Evolutionary conservation across 2,113 vertebrate genomes (phyloP), one percentile per base, ranked within the genome.

Genomic region (Petaurus breviceps): DNA sequence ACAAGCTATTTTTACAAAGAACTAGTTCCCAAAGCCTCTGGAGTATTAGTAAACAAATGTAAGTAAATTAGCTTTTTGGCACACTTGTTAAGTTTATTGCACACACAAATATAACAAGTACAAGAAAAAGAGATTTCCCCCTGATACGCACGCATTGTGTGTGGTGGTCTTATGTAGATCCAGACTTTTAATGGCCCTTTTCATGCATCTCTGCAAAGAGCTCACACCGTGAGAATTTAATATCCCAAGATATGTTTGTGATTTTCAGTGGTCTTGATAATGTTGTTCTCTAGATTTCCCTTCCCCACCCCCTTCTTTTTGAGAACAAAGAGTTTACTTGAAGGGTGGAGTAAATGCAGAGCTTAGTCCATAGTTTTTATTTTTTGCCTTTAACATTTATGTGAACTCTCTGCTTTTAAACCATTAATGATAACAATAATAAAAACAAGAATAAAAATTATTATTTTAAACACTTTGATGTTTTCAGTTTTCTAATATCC

Each of bases 161-260:
- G 92, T 98, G 98, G 98, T 98, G 98, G 98, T 98, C 98, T 98
- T 46, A 0, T 77, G 90, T 3, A 47, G 95, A 94, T 95, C 96
- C 92, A 93, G 97, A 96, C 95, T 98, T 95, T 97, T 97, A 97
- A 94, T 95, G 90, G 91, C n/a, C 96, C 92, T 97, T 97, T 98
- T 98, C 94, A 92, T 97, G 95, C 95, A 93, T 92, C 94, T 98
- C 94, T 97, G 96, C 96, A 97, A 97, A 92, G 96, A 96, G 91
- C 95, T 94, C 49, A 90, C 91, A 97, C 96, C 84, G 28, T 92
- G 95, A 94, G 97, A 96, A 97, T 98, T 98, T 94, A 92, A 95
- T 97, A 98, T 95, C 95, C 93, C 47, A 11, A 92, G 93, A 98
- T 97, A 90, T 92, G 91, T 95, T 97, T 97, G 96, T 96, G 84